phyloP scores from a whole-genome alignment of 2,113 vertebrate species.

The Chaenocephalus aceratus region DNA sequence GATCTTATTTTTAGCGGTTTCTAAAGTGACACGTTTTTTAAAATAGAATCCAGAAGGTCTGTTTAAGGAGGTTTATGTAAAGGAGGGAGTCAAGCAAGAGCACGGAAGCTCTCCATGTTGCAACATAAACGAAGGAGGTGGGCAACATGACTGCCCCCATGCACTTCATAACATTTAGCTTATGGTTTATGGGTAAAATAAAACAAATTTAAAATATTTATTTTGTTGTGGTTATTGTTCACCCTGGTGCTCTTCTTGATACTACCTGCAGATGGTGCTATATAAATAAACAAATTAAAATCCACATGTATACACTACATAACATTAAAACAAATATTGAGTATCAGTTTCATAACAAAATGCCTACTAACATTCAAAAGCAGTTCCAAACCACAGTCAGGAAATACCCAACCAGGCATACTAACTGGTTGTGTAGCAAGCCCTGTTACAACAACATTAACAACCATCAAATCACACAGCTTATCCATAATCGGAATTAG shows the following conservation, averaged over 20 bases:
- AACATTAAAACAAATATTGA: neutral
- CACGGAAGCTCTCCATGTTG: neutral
- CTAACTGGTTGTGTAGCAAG: too few relatives aligned
- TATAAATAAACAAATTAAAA: neutral
- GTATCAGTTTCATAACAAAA: neutral
- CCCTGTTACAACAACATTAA: too few relatives aligned
- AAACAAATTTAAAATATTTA: neutral
- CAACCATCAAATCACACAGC: too few relatives aligned
- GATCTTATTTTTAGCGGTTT: neutral
- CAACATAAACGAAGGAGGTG: neutral
- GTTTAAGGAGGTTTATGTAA: neutral
- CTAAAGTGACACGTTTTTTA: neutral
- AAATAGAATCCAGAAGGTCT: neutral
- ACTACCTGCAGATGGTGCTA: conserved; percentile 39
- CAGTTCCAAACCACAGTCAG: too few relatives aligned
- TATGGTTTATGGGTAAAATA: neutral
- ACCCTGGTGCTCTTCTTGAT: neutral
- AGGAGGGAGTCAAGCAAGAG: neutral
- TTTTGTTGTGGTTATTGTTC: neutral
- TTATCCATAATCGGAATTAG: too few relatives aligned
- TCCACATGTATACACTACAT: neutral
- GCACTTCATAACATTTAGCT: neutral
- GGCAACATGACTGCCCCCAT: neutral
- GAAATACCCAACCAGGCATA: too few relatives aligned
- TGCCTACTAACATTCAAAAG: too few relatives aligned